Base-by-base conservation (phyloP, 2,888 invertebrate genomes). In the Gandaritis pyraliata region DNA sequence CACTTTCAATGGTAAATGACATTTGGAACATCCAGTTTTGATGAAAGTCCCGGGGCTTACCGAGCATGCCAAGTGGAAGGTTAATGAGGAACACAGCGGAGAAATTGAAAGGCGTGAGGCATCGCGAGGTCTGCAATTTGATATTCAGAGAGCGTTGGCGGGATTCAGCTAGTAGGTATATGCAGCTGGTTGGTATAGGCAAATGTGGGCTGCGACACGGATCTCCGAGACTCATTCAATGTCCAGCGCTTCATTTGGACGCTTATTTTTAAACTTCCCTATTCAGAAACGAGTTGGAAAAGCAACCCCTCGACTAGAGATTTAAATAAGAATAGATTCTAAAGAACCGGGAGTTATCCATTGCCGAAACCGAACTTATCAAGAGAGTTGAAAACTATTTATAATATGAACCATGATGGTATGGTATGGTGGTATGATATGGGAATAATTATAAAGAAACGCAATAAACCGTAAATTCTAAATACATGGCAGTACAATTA, bases 161-260 rank as follows among this genome's bases (percentile, higher is more conserved):
- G 81, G 82, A 83, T 86, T 83, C 79, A 83, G 76, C 85, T 83
- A 80, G 23, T n/a, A n/a, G n/a, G n/a, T n/a, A n/a, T n/a, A n/a
- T n/a, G n/a, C n/a, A n/a, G n/a, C n/a, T n/a, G n/a, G n/a, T n/a
- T n/a, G n/a, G n/a, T 23, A 23, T 23, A 23, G 82, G 80, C 73
- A 81, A 82, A 89, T 86, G 88, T 89, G 80, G 85, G 83, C 79
- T 82, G 80, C 79, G 83, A 85, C 87, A 86, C 87, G 86, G 86
- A 87, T 83, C 83, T 83, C 73, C 60, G 65, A 77, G 73, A 73
- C 73, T 75, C 78, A 80, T 75, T 75, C 75, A 71, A 58, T 55
- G 72, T 72, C 77, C 65, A 66, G 70, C 65, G 70, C 69, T 61
- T 72, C 73, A 72, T 70, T 51, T 72, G 70, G 72, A 67, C 59